Evolutionary conservation across 2,797 vertebrate species (phyloP).

Genomic region (Delichon dasypus): DNA sequence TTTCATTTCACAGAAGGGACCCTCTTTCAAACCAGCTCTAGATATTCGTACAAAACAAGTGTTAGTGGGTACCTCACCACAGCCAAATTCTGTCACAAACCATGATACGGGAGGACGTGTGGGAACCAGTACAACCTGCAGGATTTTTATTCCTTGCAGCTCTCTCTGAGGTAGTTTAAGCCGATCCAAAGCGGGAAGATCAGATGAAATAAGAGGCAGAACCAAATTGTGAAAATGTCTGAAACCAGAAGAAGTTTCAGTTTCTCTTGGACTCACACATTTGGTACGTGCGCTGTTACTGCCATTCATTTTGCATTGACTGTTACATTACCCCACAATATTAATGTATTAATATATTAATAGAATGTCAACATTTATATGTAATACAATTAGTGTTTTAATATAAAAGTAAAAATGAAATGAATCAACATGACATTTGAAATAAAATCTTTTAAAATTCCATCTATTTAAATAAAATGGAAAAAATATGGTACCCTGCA

Average conservation of each 20-base stretch:
- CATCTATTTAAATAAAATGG: not conserved
- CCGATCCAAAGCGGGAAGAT: not conserved
- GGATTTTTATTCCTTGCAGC: not conserved
- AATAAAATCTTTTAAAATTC: not conserved
- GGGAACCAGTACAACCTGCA: not conserved
- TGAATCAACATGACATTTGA: constrained; percentile 8
- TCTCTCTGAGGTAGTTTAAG: not conserved
- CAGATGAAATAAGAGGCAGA: not conserved
- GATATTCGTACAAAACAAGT: not conserved
- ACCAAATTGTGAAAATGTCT: not conserved
- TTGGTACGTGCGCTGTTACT: not conserved
- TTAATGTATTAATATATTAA: constrained; percentile 43
- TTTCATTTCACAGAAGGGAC: not conserved
- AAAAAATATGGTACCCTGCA: not conserved
- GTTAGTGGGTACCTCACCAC: not conserved
- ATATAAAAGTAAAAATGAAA: constrained; percentile 18
- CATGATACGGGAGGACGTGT: not conserved
- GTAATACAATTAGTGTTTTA: constrained; percentile 40
- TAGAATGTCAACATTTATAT: constrained; percentile 32
- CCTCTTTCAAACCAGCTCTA: not conserved
- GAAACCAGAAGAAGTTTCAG: not conserved
- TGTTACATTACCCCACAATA: not conserved
- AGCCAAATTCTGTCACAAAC: not conserved
- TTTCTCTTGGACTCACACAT: not conserved
- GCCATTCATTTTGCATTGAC: not conserved